Evolutionary conservation across 2,797 vertebrate species (phyloP).

Genomic region (Kryptolebias ocellatus): DNA sequence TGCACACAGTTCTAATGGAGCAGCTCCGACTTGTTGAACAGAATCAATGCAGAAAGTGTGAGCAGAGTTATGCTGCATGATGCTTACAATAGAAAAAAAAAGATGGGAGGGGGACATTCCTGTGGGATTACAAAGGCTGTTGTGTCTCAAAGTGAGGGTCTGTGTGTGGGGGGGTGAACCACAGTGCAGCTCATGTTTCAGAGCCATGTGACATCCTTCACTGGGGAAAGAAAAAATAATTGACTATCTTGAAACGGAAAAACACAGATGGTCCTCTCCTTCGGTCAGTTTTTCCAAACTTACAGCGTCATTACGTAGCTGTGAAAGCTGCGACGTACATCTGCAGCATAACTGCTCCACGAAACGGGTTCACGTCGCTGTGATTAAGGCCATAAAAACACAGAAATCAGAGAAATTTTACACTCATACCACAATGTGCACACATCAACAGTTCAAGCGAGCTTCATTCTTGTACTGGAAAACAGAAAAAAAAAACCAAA

Average conservation of each 20-base stretch:
- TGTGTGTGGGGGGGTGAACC: slow-evolving; percentile 2
- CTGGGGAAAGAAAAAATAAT: neutral
- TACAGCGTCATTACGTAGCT: slow-evolving; percentile 10
- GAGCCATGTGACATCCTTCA: slow-evolving; percentile 15
- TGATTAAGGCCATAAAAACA: slow-evolving; percentile 69
- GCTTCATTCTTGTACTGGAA: slow-evolving; percentile 62
- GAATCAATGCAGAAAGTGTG: slow-evolving; percentile 35
- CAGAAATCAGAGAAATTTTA: slow-evolving; percentile 51
- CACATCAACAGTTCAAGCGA: slow-evolving; percentile 69
- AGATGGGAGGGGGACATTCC: slow-evolving; percentile 48
- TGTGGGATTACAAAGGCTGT: slow-evolving; percentile 57
- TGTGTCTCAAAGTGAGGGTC: slow-evolving; percentile 50
- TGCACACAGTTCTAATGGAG: slow-evolving; percentile 23
- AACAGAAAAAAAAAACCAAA: slow-evolving; percentile 32
- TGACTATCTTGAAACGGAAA: slow-evolving; percentile 1
- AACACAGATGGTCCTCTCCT: slow-evolving; percentile 13
- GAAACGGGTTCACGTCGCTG: slow-evolving; percentile 48
- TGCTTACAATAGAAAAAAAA: slow-evolving; percentile 19
- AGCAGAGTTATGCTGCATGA: slow-evolving; percentile 47
- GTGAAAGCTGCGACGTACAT: slow-evolving; percentile 43
- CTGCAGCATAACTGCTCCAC: slow-evolving; percentile 45
- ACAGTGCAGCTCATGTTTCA: slow-evolving; percentile 23
- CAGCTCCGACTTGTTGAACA: slow-evolving; percentile 30
- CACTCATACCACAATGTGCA: slow-evolving; percentile 63
- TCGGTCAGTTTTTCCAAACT: slow-evolving; percentile 19